These are phyloP conservation scores for Sphenodon punctatus DNA, from an alignment of 2,797 vertebrate genomes.

Conservation along the genomic window DNA sequence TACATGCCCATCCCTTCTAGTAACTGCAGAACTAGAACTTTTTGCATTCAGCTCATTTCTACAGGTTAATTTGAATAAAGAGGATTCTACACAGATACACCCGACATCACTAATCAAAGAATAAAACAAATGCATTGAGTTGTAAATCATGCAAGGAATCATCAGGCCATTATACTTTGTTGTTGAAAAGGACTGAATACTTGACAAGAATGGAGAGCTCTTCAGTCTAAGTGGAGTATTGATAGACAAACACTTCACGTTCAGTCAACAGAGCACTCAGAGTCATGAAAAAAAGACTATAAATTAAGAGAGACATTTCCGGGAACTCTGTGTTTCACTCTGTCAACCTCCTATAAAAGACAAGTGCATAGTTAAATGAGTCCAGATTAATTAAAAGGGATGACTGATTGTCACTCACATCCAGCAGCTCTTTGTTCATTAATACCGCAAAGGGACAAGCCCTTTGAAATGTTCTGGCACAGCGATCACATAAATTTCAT, in stretches of 20 bases:
- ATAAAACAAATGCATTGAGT: background rate
- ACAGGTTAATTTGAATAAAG: too few relatives aligned
- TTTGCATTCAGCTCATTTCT: too few relatives aligned
- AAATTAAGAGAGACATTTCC: slow-evolving; percentile 5
- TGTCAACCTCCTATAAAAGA: background rate
- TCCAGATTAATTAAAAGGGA: slow-evolving; percentile 15
- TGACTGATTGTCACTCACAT: background rate
- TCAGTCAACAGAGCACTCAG: background rate
- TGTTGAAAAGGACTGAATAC: background rate
- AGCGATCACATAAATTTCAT: background rate
- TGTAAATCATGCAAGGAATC: background rate
- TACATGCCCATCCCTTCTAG: too few relatives aligned
- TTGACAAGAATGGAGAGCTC: rapidly evolving
- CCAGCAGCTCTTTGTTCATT: background rate
- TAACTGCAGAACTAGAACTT: too few relatives aligned
- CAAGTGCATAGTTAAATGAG: background rate
- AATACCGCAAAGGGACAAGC: background rate
- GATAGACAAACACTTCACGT: background rate
- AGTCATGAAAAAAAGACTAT: background rate
- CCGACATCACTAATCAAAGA: too few relatives aligned
- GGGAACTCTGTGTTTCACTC: slow-evolving; percentile 6
- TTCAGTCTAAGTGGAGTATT: background rate
- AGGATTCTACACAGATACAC: too few relatives aligned
- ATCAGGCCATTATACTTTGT: background rate
- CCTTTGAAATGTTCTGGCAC: slow-evolving; percentile 3